These are phyloP conservation scores for Gallinago paraguaiae DNA, from an alignment of 2,113 vertebrate genomes.

Conservation along the genomic window DNA sequence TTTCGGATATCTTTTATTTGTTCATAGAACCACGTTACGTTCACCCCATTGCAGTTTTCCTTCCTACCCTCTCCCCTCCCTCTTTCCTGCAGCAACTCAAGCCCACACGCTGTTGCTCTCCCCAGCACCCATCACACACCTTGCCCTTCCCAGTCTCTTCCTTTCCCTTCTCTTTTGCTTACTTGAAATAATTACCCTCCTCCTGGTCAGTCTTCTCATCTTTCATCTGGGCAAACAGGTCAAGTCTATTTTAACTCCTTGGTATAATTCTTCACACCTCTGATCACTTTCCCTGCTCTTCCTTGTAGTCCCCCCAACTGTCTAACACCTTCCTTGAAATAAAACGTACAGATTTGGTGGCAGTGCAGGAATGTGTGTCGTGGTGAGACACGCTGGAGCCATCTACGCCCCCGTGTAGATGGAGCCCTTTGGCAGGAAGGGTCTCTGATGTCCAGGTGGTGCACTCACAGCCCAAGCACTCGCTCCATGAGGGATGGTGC, in stretches of 20 bases:
- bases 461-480: background rate
- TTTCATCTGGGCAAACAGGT: background rate
- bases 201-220: background rate
- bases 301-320: background rate
- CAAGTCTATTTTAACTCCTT: background rate
- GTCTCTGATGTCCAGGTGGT: background rate
- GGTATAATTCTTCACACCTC: background rate
- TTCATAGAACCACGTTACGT: background rate
- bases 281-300: background rate
- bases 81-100: background rate
- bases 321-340: background rate
- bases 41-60: background rate
- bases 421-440: background rate
- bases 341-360: background rate
- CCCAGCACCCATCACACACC: background rate
- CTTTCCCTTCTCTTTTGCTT: background rate
- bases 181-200: background rate
- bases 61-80: background rate
- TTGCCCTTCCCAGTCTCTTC: background rate
- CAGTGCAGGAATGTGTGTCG: fast-evolving
- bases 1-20: background rate
- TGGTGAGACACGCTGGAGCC: background rate
- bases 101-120: background rate
- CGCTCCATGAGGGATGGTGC: fast-evolving
- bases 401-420: background rate